Evolutionary conservation across 2,888 invertebrate genomes (phyloP).

Genomic region (Leistus spinibarbis): DNA sequence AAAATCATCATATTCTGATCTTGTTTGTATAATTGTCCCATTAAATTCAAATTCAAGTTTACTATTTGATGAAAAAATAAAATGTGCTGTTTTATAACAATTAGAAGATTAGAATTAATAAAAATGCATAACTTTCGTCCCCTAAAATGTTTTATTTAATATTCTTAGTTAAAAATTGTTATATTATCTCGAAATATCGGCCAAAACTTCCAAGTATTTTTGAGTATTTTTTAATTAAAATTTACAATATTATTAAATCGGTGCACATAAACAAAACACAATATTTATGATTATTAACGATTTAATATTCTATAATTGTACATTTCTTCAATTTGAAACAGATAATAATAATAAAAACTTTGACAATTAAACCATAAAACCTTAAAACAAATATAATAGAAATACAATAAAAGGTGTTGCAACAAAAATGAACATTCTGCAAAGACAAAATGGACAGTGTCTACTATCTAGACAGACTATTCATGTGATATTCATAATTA

Average conservation of each 20-base stretch:
- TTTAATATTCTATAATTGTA: not conserved
- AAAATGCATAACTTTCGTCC: too few species aligned
- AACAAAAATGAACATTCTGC: not conserved
- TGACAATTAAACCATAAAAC: not conserved
- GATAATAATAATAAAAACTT: not conserved
- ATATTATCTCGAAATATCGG: too few species aligned
- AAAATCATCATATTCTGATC: too few species aligned
- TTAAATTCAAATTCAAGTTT: too few species aligned
- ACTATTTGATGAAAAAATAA: too few species aligned
- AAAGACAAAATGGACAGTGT: not conserved
- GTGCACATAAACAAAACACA: not conserved
- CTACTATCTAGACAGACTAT: conserved; percentile 31
- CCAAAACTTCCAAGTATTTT: too few species aligned
- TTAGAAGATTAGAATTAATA: too few species aligned
- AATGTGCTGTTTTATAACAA: too few species aligned
- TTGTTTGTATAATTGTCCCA: too few species aligned
- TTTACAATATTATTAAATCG: not conserved
- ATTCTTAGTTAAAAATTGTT: too few species aligned
- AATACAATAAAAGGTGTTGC: not conserved
- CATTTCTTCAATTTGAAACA: not conserved
- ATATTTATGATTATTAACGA: not conserved
- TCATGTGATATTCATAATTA: conserved; percentile 20
- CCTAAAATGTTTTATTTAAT: too few species aligned
- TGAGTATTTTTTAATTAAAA: too few species aligned
- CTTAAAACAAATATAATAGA: not conserved